A percentile compares a stretch with the other conserved stretches of the same genome.
These are phyloP conservation scores for Atta texana DNA, from an alignment of 1,140 invertebrate genomes.

Conservation along the genomic window DNA sequence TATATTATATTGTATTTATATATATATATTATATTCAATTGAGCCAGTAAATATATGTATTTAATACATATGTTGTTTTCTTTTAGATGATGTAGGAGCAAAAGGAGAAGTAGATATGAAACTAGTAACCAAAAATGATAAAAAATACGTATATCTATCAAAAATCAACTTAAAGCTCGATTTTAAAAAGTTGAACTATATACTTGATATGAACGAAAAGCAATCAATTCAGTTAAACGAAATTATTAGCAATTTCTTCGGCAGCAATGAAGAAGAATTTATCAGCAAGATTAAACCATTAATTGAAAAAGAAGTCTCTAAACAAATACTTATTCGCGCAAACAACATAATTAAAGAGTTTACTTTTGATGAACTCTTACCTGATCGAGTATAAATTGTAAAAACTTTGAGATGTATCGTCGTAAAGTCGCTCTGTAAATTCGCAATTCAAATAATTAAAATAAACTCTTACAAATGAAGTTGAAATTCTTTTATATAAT, in stretches of 20 bases:
- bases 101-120: slow-evolving; percentile 49
- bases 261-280: slow-evolving; percentile 75
- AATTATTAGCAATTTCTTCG: slow-evolving; percentile 35
- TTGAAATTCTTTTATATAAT: neutral
- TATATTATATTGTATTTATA: too few species aligned
- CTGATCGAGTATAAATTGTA: slow-evolving; percentile 76
- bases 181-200: slow-evolving; percentile 68
- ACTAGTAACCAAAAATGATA: slow-evolving; percentile 51
- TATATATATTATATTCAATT: too few species aligned
- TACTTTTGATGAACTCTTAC: slow-evolving; percentile 81
- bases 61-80: neutral
- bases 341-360: slow-evolving; percentile 81
- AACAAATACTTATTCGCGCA: slow-evolving; percentile 66
- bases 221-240: slow-evolving; percentile 63
- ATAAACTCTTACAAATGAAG: too few species aligned
- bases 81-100: slow-evolving; percentile 70
- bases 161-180: slow-evolving; percentile 75
- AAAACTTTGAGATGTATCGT: neutral
- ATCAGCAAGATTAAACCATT: slow-evolving; percentile 74
- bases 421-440: neutral
- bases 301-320: slow-evolving; percentile 77
- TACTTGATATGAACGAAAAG: slow-evolving; percentile 58
- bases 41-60: too few species aligned
- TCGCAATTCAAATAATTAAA: neutral
- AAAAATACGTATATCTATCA: slow-evolving; percentile 72